Conservation (phyloP, 1,140 invertebrate genomes). For the Batillaria attramentaria region DNA sequence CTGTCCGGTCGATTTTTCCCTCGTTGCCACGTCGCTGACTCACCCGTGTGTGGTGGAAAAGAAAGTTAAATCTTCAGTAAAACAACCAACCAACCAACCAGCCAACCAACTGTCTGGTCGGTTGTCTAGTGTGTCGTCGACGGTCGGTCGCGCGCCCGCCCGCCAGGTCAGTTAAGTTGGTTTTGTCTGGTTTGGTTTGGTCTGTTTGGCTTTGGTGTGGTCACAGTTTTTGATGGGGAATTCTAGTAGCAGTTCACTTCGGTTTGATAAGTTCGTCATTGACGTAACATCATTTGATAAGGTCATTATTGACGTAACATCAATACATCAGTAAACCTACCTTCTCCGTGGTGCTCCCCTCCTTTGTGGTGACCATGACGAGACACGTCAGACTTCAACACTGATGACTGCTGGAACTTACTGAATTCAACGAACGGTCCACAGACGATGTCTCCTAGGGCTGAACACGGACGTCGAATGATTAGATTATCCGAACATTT, state of each 20-base stretch:
- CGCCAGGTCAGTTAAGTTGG: too few relatives aligned
- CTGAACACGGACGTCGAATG: slow-evolving; percentile 32
- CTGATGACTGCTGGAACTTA: slow-evolving; percentile 29
- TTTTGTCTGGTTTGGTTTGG: too few relatives aligned
- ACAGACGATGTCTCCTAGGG: slow-evolving; percentile 31
- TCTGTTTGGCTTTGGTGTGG: too few relatives aligned
- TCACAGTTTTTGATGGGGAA: not conserved
- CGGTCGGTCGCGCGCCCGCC: too few relatives aligned
- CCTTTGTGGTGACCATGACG: not conserved
- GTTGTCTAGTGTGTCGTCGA: too few relatives aligned
- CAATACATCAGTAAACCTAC: not conserved
- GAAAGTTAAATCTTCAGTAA: too few relatives aligned
- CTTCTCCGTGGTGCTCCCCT: not conserved
- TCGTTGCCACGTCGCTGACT: too few relatives aligned
- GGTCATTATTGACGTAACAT: too few relatives aligned
- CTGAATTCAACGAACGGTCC: slow-evolving; percentile 43
- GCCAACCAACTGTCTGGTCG: too few relatives aligned
- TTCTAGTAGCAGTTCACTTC: not conserved
- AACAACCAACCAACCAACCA: too few relatives aligned
- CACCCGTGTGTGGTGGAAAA: too few relatives aligned
- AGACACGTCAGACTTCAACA: not conserved
- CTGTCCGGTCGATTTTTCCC: too few relatives aligned
- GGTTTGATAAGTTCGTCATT: not conserved
- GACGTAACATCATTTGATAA: not conserved
- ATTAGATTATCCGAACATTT: slow-evolving; percentile 38